phyloP scores from a whole-genome alignment of 2,888 invertebrate species.

The Spisula solida region DNA sequence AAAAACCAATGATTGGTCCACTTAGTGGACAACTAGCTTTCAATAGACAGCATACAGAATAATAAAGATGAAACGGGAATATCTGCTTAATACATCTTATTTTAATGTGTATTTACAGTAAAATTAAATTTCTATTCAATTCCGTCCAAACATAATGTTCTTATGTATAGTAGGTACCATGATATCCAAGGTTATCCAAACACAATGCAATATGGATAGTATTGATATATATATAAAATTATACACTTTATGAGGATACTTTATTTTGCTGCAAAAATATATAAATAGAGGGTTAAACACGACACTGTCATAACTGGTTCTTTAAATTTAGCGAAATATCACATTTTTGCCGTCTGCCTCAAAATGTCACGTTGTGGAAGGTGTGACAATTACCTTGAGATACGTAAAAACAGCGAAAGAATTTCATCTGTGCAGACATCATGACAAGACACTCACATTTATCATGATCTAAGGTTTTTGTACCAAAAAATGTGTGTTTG shows the following conservation, averaged over 20 bases:
- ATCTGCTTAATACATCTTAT: neutral
- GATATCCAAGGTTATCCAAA: no score
- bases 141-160: no score
- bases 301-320: no score
- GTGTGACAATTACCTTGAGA: neutral
- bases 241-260: neutral
- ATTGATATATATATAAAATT: no score
- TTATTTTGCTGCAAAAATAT: constrained; percentile 3
- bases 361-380: neutral
- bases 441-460: constrained; percentile 3
- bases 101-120: neutral
- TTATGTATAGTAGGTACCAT: no score
- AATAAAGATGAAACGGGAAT: neutral
- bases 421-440: constrained; percentile 8
- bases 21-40: neutral
- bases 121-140: neutral
- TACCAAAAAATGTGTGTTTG: neutral
- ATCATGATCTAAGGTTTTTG: neutral
- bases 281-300: neutral
- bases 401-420: neutral
- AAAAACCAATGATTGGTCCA: neutral
- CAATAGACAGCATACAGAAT: neutral
- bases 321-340: no score
- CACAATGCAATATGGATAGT: neutral
- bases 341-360: no score